Evolutionary conservation across 2,797 vertebrate genomes (phyloP).

Genomic region (Pangasius krempfi): DNA sequence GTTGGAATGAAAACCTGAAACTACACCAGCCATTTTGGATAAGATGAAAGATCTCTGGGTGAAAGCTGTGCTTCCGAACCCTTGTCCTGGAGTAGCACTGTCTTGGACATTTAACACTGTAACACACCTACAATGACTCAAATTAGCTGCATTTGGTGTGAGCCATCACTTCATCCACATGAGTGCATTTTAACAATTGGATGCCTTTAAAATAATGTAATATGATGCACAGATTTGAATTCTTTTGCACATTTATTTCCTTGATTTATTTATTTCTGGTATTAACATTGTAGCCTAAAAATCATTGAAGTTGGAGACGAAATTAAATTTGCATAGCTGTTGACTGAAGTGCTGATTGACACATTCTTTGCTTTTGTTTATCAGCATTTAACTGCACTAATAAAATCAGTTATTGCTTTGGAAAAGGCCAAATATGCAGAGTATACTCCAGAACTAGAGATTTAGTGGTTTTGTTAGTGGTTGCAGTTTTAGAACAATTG

Average conservation of each 20-base stretch:
- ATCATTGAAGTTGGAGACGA: background rate
- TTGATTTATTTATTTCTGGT: background rate
- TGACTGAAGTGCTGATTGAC: background rate
- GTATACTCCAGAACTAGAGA: background rate
- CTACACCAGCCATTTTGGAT: background rate
- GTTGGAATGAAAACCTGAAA: constrained; percentile 1
- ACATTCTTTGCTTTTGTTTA: background rate
- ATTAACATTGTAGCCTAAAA: background rate
- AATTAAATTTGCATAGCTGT: background rate
- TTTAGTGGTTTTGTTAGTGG: background rate
- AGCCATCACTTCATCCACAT: background rate
- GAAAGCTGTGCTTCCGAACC: background rate
- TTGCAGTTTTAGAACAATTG: background rate
- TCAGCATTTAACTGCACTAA: background rate
- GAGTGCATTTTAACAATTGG: background rate
- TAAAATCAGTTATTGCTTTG: background rate
- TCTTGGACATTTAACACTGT: background rate
- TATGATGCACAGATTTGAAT: background rate
- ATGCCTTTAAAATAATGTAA: background rate
- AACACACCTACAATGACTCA: background rate
- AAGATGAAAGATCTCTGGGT: background rate
- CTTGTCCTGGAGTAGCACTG: no score
- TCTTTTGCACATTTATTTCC: no score
- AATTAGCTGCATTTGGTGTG: background rate
- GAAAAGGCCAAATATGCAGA: background rate